A percentile compares a stretch with the other conserved stretches of the same genome.
Evolutionary conservation across 2,888 invertebrate genomes (phyloP).

Genomic region (Chelonus formosanus): DNA sequence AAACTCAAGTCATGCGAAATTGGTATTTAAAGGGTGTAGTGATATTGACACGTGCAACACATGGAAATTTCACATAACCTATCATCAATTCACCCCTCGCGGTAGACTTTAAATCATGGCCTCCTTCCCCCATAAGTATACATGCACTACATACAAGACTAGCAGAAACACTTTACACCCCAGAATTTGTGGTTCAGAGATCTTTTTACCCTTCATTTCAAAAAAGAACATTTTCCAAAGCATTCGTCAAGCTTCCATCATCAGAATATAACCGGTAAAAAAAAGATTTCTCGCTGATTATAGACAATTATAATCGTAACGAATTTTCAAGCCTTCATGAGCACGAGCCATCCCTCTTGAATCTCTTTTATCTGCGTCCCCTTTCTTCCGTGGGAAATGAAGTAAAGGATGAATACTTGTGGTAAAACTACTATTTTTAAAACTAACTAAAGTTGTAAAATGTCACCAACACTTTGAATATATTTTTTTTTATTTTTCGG

Average conservation of each 20-base stretch:
- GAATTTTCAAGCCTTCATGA: slow-evolving; percentile 47
- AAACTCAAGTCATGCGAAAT: background rate
- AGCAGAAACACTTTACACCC: slow-evolving; percentile 1
- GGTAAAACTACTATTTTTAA: too few species aligned
- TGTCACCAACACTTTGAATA: too few species aligned
- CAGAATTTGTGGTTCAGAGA: slow-evolving; percentile 17
- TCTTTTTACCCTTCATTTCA: slow-evolving; percentile 12
- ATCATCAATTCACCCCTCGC: slow-evolving; percentile 57
- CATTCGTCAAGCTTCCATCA: slow-evolving; percentile 5
- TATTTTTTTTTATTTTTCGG: too few species aligned
- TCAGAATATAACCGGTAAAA: slow-evolving; percentile 25
- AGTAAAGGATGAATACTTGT: too few species aligned
- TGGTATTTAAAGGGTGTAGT: slow-evolving; percentile 12
- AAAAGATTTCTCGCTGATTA: slow-evolving; percentile 59
- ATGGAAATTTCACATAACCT: slow-evolving; percentile 45
- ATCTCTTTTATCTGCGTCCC: background rate
- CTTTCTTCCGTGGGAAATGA: slow-evolving; percentile 23
- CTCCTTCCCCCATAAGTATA: background rate
- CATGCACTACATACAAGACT: background rate
- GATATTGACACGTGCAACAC: slow-evolving; percentile 14
- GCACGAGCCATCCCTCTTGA: slow-evolving; percentile 17
- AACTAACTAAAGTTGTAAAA: too few species aligned
- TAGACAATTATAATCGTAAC: slow-evolving; percentile 59
- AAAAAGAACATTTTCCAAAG: background rate
- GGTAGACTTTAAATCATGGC: slow-evolving; percentile 30